Conservation (phyloP, 2,113 vertebrate genomes). For the Glareola pratincola region DNA sequence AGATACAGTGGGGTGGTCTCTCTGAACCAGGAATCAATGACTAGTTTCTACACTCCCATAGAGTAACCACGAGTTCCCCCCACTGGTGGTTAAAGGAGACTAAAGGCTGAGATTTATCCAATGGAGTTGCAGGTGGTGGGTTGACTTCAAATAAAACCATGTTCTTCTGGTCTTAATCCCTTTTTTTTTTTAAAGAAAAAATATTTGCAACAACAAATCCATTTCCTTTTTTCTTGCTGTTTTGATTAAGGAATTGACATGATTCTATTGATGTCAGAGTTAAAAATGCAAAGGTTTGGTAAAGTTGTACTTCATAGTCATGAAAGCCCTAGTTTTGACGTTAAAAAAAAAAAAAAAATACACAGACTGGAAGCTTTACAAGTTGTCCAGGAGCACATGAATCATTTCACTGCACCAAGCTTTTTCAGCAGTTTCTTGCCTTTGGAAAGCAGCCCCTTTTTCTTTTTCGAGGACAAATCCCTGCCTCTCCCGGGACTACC, state of each 20-base stretch:
- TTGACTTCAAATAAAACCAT: conserved; percentile 7
- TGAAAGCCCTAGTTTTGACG: conserved; percentile 83
- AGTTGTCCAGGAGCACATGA: conserved; percentile 74
- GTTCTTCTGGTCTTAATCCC: conserved; percentile 11
- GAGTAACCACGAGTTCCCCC: not conserved
- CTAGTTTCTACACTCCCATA: not conserved
- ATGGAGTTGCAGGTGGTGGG: not conserved
- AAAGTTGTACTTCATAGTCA: conserved; percentile 70
- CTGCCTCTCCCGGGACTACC: conserved; percentile 86
- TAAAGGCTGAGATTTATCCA: conserved; percentile 46
- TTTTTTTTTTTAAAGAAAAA: not conserved
- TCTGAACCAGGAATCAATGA: not conserved
- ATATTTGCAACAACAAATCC: not conserved
- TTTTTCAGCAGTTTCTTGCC: conserved; percentile 93
- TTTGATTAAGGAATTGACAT: conserved; percentile 15
- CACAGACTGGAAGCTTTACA: conserved; percentile 70
- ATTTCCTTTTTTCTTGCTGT: not conserved
- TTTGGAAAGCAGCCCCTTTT: conserved; percentile 96
- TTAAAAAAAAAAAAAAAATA: not conserved
- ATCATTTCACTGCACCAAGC: conserved; percentile 90
- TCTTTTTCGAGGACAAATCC: conserved; percentile 90
- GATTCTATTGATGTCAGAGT: conserved; percentile 47
- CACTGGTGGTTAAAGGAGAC: not conserved
- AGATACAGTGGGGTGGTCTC: not conserved
- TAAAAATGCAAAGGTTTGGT: conserved; percentile 10